Conservation (phyloP, 1,140 invertebrate species). For the Drosophila suzukii region DNA sequence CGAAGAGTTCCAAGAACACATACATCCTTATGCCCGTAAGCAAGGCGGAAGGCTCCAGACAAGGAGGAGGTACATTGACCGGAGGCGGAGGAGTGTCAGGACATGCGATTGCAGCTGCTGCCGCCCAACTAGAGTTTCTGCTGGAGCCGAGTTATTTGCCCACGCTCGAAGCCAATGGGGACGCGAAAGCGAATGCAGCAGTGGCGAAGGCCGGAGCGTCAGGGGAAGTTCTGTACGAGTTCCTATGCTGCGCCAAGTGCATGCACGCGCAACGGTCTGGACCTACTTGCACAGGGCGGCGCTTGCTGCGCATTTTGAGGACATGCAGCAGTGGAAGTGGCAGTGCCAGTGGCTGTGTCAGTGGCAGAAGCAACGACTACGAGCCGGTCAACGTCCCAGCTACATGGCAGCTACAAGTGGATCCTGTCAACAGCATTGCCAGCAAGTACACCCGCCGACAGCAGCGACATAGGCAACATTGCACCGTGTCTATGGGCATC, state of each 20-base stretch:
- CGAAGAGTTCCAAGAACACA: constrained; percentile 64
- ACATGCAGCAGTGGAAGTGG: constrained; percentile 32
- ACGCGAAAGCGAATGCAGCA: constrained; percentile 3
- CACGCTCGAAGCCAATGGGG: constrained; percentile 19
- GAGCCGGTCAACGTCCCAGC: constrained; percentile 60
- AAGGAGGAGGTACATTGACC: constrained; percentile 7
- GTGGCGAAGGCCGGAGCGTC: constrained; percentile 5
- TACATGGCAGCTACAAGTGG: constrained; percentile 46
- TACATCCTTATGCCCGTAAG: constrained; percentile 83
- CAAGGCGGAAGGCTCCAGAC: constrained; percentile 18
- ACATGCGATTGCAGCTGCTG: constrained; percentile 50
- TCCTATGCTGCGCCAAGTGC: constrained; percentile 83
- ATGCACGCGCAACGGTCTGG: constrained; percentile 75
- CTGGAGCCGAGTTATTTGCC: constrained; percentile 79
- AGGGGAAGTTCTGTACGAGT: constrained; percentile 80
- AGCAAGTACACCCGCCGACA: constrained; percentile 77
- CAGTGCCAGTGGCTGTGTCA: neutral
- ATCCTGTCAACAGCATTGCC: constrained; percentile 80
- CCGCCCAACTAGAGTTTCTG: constrained; percentile 72
- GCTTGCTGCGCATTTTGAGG: constrained; percentile 57
- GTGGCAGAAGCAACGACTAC: constrained; percentile 21
- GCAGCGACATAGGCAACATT: constrained; percentile 59
- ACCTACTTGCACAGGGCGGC: constrained; percentile 45
- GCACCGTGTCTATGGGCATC: constrained; percentile 63
- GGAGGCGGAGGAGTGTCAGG: neutral